phyloP scores from a whole-genome alignment of 2,888 invertebrate species.

The Dolomedes plantarius region DNA sequence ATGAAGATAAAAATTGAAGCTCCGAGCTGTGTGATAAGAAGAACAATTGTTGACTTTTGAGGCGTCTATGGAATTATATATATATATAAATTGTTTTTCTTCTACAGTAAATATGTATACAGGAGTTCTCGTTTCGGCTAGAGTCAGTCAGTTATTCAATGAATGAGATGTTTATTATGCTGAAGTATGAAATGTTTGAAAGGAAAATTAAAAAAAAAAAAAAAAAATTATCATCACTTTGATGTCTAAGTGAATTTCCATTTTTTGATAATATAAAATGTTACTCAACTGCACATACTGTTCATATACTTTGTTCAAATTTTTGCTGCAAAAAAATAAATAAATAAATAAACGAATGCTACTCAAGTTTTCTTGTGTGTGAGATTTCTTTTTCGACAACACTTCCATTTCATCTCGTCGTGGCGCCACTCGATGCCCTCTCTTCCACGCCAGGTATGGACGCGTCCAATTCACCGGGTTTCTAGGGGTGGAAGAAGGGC shows the following conservation, averaged over 20 bases:
- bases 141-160: not conserved
- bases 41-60: conserved; percentile 65
- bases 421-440: no score
- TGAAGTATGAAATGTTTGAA: conserved; percentile 1
- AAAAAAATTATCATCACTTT: not conserved
- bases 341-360: conserved; percentile 8
- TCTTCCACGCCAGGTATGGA: no score
- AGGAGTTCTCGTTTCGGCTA: not conserved
- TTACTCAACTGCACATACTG: conserved; percentile 5
- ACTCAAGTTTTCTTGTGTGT: not conserved
- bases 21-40: conserved; percentile 51
- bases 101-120: conserved; percentile 9
- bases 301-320: conserved; percentile 16
- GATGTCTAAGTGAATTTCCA: conserved; percentile 10
- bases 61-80: conserved; percentile 23
- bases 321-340: conserved; percentile 17
- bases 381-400: no score
- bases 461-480: no score
- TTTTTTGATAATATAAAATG: conserved; percentile 16
- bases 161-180: not conserved
- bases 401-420: no score
- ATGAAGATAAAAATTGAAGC: not conserved
- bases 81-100: not conserved
- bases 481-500: no score
- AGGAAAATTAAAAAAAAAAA: not conserved